Evolutionary conservation across 35 echinoderm and acorn worm genomes (phyloP), one percentile per base, ranked within the genome.

Genomic region (Amphiura filiformis): DNA sequence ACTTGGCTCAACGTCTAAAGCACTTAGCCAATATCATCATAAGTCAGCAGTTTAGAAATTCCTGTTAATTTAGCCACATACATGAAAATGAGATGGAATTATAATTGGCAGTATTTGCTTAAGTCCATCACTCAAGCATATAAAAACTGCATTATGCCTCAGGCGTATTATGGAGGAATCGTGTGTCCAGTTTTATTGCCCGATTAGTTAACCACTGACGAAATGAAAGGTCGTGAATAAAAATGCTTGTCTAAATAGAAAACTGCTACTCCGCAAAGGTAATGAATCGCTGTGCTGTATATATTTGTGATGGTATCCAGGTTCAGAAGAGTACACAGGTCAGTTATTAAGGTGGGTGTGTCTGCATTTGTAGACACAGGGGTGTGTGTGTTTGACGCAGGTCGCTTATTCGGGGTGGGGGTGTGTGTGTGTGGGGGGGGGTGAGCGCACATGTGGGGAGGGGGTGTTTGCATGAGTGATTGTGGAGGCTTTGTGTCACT

Each of bases 81-180:
- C 61, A 26, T 70, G 61, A 18, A 70, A 70, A 70, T 70, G 61
- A 70, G 61, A 70, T 70, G 61, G 61, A 30, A 70, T 70, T 70
- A 70, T 70, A 26, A 70, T 70, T 70, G 61, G 11, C 26, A 70
- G 61, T 70, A 70, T 70, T 70, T 70, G 61, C 61, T 70, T 70
- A 26, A 52, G 61, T 23, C 17, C 26, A 23, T 70, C 61, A 26
- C 28, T 70, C 17, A 70, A 70, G 61, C 61, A 70, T 70, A 30
- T 70, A 18, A 70, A 70, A 70, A 70, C n/a, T 70, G 61, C 7
- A 15, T 13, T 3, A 3, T 30, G 61, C 61, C 61, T 70, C 61
- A 3, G 61, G 61, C 61, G 26, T 11, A 70, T 13, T 70, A 70
- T 70, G 61, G 61, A 70, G 1, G 61, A 70, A 26, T 70, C 61